Conservation (phyloP, 2,888 invertebrate species). For the Eulithis testata region DNA sequence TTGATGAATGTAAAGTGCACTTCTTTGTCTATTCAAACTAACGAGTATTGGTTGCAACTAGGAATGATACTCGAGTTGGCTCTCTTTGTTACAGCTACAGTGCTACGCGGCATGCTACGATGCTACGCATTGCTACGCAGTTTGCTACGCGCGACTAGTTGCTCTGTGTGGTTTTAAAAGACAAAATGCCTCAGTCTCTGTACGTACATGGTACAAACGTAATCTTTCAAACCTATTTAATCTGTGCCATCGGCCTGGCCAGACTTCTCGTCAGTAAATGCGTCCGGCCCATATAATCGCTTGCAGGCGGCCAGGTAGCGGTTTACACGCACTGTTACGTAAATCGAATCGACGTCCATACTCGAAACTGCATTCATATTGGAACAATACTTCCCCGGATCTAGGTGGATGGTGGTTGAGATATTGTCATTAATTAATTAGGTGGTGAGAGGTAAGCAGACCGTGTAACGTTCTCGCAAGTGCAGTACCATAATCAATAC, state of each 20-base stretch:
- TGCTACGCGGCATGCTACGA: not conserved
- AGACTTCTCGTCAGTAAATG: slow-evolving; percentile 41
- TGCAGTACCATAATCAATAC: too few species aligned
- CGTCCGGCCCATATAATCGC: slow-evolving; percentile 49
- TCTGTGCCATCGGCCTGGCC: slow-evolving; percentile 26
- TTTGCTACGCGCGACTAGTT: not conserved
- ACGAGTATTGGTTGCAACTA: too few species aligned
- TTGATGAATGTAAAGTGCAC: too few species aligned
- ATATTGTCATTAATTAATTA: slow-evolving; percentile 3
- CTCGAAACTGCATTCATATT: slow-evolving; percentile 1
- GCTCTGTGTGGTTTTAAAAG: not conserved
- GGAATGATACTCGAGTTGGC: too few species aligned
- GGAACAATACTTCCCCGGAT: slow-evolving; percentile 8
- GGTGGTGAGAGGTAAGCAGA: not conserved
- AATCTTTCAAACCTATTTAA: too few species aligned
- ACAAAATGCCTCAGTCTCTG: too few species aligned
- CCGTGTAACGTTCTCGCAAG: not conserved
- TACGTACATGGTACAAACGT: too few species aligned
- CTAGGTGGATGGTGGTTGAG: not conserved
- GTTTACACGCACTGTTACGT: slow-evolving; percentile 13
- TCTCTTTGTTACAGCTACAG: not conserved
- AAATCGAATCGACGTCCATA: slow-evolving; percentile 22
- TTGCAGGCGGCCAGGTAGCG: slow-evolving; percentile 33
- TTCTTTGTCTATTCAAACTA: too few species aligned
- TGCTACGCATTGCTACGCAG: slow-evolving; percentile 1